Conservation (phyloP, 2,113 vertebrate genomes). For the Amblyopsis rosae region DNA sequence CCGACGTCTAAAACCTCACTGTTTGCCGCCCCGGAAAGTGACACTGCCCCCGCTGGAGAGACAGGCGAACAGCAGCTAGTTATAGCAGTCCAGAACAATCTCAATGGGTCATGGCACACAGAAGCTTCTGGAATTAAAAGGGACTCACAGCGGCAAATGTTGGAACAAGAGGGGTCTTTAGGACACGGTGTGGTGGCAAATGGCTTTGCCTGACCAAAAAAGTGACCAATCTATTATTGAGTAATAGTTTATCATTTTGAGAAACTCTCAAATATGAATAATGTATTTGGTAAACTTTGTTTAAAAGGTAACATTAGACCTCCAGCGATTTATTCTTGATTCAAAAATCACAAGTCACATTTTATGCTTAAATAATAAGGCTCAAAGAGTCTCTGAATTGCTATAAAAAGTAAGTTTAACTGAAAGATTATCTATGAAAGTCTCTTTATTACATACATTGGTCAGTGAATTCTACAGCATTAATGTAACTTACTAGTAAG, state of each 20-base stretch:
- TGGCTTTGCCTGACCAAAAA: slow-evolving; percentile 25
- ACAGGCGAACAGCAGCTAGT: slow-evolving; percentile 77
- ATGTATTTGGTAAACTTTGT: slow-evolving; percentile 17
- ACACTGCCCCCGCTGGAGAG: slow-evolving; percentile 74
- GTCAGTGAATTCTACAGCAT: slow-evolving; percentile 16
- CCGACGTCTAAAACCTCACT: slow-evolving; percentile 71
- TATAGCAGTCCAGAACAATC: slow-evolving; percentile 82
- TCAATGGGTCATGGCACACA: slow-evolving; percentile 81
- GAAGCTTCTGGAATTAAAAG: slow-evolving; percentile 16
- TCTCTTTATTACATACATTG: not conserved
- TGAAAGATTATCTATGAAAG: slow-evolving; percentile 3
- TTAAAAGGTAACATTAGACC: slow-evolving; percentile 23
- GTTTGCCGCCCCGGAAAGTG: slow-evolving; percentile 77
- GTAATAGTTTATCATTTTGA: not conserved
- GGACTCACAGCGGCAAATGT: not conserved
- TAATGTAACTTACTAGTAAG: slow-evolving; percentile 17
- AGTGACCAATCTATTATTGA: slow-evolving; percentile 71
- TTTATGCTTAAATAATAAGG: not conserved
- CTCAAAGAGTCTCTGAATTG: slow-evolving; percentile 22
- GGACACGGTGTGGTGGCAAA: not conserved
- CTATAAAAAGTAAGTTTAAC: slow-evolving; percentile 12
- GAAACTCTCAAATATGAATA: not conserved
- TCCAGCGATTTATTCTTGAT: slow-evolving; percentile 34
- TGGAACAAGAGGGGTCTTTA: not conserved
- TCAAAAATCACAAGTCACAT: slow-evolving; percentile 1